Conservation (phyloP, 2,888 invertebrate genomes). For the Mactromeris polynyma region DNA sequence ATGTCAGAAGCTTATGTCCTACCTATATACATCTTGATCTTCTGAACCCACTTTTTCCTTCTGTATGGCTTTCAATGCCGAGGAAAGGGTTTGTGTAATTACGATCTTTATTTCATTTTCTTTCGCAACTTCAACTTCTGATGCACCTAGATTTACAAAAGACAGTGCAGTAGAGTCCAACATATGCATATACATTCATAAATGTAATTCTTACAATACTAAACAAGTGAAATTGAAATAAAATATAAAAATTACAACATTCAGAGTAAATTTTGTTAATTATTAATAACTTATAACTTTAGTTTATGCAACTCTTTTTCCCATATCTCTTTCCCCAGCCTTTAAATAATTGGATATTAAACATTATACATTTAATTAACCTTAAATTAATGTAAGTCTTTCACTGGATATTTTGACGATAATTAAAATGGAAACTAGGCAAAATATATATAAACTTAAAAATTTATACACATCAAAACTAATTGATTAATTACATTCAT, state of each 20-base stretch:
- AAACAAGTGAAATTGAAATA: not conserved
- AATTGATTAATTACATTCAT: too few species aligned
- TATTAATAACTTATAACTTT: not conserved
- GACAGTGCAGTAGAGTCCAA: too few species aligned
- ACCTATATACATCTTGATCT: constrained; percentile 79
- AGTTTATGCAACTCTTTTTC: not conserved
- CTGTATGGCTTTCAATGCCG: constrained; percentile 79
- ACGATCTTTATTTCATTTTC: constrained; percentile 77
- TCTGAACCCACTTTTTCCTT: constrained; percentile 75
- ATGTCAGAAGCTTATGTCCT: too few species aligned
- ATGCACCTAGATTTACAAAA: constrained; percentile 61
- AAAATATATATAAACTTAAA: too few species aligned
- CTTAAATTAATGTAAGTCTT: too few species aligned
- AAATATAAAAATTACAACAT: not conserved
- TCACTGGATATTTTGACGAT: too few species aligned
- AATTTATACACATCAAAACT: too few species aligned
- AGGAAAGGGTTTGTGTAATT: constrained; percentile 79
- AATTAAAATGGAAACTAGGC: too few species aligned
- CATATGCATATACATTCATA: too few species aligned
- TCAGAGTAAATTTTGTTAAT: not conserved
- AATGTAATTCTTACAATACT: too few species aligned
- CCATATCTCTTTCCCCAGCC: not conserved
- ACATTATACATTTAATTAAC: too few species aligned
- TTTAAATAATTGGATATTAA: too few species aligned
- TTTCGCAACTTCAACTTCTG: constrained; percentile 72